Evolutionary conservation across 2,888 invertebrate genomes (phyloP), one percentile per base, ranked within the genome.

Genomic region (Eupithecia insigniata): DNA sequence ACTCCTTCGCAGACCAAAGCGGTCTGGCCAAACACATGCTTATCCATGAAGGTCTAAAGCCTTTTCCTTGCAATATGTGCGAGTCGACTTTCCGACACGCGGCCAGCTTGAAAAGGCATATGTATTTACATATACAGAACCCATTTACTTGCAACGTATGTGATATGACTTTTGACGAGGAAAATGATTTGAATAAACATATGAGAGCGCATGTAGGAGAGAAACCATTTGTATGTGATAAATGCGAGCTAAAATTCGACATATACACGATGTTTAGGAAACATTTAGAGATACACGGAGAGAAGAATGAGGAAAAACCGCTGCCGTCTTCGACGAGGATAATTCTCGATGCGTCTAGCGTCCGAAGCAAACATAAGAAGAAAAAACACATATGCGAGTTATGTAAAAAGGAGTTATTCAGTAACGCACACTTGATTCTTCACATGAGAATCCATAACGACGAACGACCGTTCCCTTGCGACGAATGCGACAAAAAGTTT

Each of bases 391-490:
- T 28, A 8, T 67, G 67, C 18, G 22, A 22, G 0, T 4, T 67
- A 10, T 67, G 67, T 26, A 67, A 67, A 18, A 67, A 67, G 26
- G 58, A 67, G 5, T 18, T 58, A 26, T n/a, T 36, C 7, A 67
- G 67, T 26, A 58, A 39, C 3, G 60, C 60, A 12, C 62, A 51
- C 16, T 10, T 69, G 18, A 62, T 26, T 0, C 12, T 28, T 1
- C 69, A 69, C 18, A 62, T 69, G 64, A 51, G 62, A n/a, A 64
- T 65, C 6, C 69, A 69, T 28, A 69, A 64, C 7, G 64, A 64
- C 28, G 69, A 69, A 30, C 22, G 55, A 12, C 69, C 69, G 0
- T 69, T 39, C n/a, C 12, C 43, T 2, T 69, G 69, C n/a, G 55
- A 65, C 26, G 18, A 12, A 12, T 69, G 69, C 55, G 34, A 64